Conservation (phyloP, 1,140 invertebrate genomes). For the Atta texana region DNA sequence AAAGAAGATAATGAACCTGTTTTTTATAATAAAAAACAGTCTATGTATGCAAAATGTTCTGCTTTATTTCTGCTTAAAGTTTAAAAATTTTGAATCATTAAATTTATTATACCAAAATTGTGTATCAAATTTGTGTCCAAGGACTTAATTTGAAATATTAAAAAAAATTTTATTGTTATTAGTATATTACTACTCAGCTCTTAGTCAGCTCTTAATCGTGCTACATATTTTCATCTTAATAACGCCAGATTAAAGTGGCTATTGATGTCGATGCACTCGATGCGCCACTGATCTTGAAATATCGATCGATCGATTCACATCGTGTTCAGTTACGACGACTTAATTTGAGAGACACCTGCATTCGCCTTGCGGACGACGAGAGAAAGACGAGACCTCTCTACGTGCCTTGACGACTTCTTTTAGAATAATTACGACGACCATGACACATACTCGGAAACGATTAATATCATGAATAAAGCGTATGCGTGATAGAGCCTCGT, state of each 20-base stretch:
- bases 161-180: background rate
- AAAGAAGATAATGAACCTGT: background rate
- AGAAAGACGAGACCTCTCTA: slow-evolving; percentile 25
- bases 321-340: slow-evolving; percentile 59
- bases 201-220: background rate
- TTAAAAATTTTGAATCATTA: background rate
- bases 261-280: slow-evolving; percentile 5
- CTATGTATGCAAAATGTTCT: background rate
- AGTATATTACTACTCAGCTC: background rate
- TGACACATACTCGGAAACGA: slow-evolving; percentile 64
- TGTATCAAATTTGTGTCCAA: background rate
- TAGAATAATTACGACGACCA: slow-evolving; percentile 68
- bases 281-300: slow-evolving; percentile 69
- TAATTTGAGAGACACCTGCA: slow-evolving; percentile 57
- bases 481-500: background rate
- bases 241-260: background rate
- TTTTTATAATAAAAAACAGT: background rate
- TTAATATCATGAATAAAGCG: slow-evolving; percentile 7
- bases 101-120: background rate
- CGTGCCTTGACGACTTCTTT: slow-evolving; percentile 64
- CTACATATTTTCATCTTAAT: background rate
- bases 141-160: background rate
- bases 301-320: slow-evolving; percentile 19
- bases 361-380: slow-evolving; percentile 35
- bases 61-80: background rate